Conservation (phyloP, 2,797 vertebrate species). For the Pelobates cultripes region DNA sequence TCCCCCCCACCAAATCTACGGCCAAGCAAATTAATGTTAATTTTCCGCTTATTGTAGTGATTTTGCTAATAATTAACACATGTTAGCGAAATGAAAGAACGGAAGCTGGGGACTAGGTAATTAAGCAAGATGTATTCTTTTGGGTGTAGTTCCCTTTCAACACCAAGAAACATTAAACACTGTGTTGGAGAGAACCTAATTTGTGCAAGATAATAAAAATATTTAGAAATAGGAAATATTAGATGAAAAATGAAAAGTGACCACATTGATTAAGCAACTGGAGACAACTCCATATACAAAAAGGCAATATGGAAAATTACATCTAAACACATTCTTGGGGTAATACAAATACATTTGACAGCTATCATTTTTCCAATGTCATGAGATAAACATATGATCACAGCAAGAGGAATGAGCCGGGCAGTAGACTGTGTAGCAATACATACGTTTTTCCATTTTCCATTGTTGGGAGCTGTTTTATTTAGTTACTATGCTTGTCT, state of each 20-base stretch:
- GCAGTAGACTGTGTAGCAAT: background rate
- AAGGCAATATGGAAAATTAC: background rate
- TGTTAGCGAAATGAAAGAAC: background rate
- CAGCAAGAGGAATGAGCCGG: background rate
- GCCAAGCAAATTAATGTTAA: background rate
- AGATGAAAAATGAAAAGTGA: background rate
- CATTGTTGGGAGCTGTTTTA: background rate
- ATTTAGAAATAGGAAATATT: background rate
- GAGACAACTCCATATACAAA: background rate
- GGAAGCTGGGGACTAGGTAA: background rate
- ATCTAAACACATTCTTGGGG: background rate
- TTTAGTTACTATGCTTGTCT: background rate
- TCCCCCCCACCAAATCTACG: no score
- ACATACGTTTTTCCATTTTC: background rate
- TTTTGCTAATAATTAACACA: background rate
- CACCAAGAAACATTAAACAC: background rate
- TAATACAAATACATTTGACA: background rate
- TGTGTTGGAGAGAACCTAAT: background rate
- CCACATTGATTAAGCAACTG: background rate
- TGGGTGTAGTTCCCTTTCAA: background rate
- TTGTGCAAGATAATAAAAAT: background rate
- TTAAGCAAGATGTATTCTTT: background rate
- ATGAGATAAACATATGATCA: constrained; percentile 6
- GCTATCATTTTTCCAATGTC: background rate
- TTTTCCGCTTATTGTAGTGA: background rate